These are phyloP conservation scores for Aphaenogaster rudis DNA, from an alignment of 1,140 invertebrate genomes.

Conservation along the genomic window DNA sequence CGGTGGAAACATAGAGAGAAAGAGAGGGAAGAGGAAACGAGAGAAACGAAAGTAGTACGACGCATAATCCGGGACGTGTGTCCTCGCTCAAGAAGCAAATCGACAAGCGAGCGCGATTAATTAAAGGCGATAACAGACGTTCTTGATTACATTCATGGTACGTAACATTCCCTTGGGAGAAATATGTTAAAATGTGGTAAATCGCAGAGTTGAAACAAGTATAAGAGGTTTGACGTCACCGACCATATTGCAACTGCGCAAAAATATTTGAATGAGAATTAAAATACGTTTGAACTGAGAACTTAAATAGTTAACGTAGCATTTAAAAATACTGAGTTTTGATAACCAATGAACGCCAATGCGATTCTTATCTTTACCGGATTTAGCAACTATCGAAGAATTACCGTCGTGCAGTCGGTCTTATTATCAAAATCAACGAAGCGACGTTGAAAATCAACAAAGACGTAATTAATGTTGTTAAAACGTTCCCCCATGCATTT, in stretches of 20 bases:
- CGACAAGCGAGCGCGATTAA: constrained; percentile 62
- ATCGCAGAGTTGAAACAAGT: constrained; percentile 19
- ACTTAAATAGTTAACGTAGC: neutral
- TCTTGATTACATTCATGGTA: constrained; percentile 54
- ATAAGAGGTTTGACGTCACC: neutral
- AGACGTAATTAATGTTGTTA: constrained; percentile 58
- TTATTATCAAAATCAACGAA: constrained; percentile 57
- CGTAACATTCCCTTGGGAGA: constrained; percentile 36
- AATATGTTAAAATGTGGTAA: constrained; percentile 25
- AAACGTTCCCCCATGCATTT: constrained; percentile 50
- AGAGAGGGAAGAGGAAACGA: constrained; percentile 43
- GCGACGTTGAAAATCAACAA: constrained; percentile 46
- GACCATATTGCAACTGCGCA: neutral
- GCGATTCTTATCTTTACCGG: neutral
- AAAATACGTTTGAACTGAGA: neutral
- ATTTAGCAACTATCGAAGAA: constrained; percentile 5
- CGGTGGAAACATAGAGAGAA: constrained; percentile 30
- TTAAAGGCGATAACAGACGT: constrained; percentile 67
- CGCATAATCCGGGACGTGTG: constrained; percentile 47
- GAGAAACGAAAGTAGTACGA: constrained; percentile 64
- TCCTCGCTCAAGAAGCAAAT: constrained; percentile 63
- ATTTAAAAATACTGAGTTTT: neutral
- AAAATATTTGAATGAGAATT: neutral
- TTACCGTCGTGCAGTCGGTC: neutral
- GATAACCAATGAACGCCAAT: neutral